A percentile compares a stretch with the other conserved stretches of the same genome.
phyloP scores from a whole-genome alignment of 37 sponge, comb jelly and placozoan genomes.

The Cliona cf. orientalis region DNA sequence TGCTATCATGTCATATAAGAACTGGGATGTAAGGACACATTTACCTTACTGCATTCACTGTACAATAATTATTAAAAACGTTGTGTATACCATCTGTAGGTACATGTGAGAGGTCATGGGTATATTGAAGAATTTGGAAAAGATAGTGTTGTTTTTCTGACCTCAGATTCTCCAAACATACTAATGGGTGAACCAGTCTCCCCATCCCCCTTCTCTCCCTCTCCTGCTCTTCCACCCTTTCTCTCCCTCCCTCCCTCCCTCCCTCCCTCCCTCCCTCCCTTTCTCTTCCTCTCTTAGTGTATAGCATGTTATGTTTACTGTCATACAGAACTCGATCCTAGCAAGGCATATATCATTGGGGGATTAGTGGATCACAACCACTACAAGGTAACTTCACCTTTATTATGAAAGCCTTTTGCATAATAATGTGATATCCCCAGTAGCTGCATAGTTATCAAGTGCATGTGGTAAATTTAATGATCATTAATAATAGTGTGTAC shows the following conservation, averaged over 20 bases:
- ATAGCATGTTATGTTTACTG: too few species aligned
- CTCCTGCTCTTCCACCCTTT: not conserved
- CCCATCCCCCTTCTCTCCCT: too few species aligned
- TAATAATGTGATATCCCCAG: too few species aligned
- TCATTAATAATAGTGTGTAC: too few species aligned
- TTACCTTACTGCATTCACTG: too few species aligned
- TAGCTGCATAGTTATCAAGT: too few species aligned
- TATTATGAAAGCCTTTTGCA: too few species aligned
- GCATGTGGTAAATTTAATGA: too few species aligned
- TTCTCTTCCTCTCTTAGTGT: not conserved
- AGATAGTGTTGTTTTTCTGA: conserved; percentile 69
- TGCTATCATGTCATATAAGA: conserved; percentile 26
- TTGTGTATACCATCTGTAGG: conserved; percentile 13
- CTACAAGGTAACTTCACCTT: conserved; percentile 90
- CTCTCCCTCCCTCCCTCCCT: not conserved
- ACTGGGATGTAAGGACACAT: conserved; percentile 90
- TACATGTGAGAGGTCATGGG: conserved; percentile 14
- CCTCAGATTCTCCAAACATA: conserved; percentile 82
- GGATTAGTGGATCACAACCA: conserved; percentile 95
- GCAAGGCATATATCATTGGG: conserved; percentile 87
- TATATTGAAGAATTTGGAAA: conserved; percentile 73
- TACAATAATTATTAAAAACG: too few species aligned
- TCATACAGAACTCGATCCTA: conserved; percentile 62
- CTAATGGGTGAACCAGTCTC: conserved; percentile 52
- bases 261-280: not conserved